Evolutionary conservation across 2,113 vertebrate species (phyloP), one percentile per base, ranked within the genome.

Genomic region (Emydura subglobosa): DNA sequence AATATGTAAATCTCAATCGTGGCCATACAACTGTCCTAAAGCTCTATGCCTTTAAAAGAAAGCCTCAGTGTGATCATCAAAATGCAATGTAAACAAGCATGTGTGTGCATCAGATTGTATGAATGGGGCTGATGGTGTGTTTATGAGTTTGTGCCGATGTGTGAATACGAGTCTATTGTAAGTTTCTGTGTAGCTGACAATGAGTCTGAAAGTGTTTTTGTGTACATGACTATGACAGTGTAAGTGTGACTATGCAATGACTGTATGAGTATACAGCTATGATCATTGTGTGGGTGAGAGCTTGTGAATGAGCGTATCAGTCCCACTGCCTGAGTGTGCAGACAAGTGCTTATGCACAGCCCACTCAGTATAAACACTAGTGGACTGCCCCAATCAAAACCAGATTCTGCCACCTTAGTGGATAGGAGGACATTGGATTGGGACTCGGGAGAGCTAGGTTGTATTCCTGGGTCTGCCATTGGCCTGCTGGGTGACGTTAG

Each of bases 41-140:
- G 57, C 65, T 5, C 42, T 68, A 1, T 2, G 8, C 54, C 54
- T 80, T 1, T 8, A 53, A n/a, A 78, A 42, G 5, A 39, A 85
- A 29, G 49, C 9, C 34, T 11, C 82, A 53, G 6, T 0, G 50
- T 49, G 16, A 72, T 2, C 92, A 61, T 51, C 51, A 31, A 68
- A 68, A 6, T 59, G 42, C 17, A 42, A 29, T 39, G 24, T 10
- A 2, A 3, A 2, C 1, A 0, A 10, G 44, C 10, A 1, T 1
- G 1, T 76, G 1, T 0, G 34, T 54, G 16, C 53, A 10, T 34
- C 9, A 2, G 61, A 31, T 3, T 5, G 72, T 9, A 7, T 0
- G 55, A 3, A 79, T 7, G 54, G 24, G 11, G 1, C 14, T 14
- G 0, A 27, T 14, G 25, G 27, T 31, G 47, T 16, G 14, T 50